Base-by-base conservation (phyloP, 2,797 vertebrate genomes). In the Sitta carolinensis region DNA sequence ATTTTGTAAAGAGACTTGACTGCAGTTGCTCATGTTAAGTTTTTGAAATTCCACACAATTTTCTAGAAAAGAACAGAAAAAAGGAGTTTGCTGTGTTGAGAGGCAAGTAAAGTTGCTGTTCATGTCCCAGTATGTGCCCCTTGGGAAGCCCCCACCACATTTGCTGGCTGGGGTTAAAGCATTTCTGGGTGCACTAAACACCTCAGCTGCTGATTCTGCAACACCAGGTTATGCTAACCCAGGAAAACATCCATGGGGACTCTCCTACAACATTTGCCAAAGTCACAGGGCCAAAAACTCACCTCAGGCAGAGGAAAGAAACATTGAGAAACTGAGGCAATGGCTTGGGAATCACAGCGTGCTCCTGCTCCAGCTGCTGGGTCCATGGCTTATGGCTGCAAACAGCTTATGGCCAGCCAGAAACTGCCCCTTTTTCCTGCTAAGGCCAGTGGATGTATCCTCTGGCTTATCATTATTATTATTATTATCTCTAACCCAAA, bases 21-120 rank as follows among this genome's bases (percentile, higher is more conserved):
- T 99, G 97, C 98, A 98, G 98, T 99, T 99, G 97, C 98, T 99
- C 94, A 98, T 93, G 40, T 99, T 99, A 95, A 99, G 98, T 96
- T 99, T 99, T 93, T 99, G 98, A 97, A 98, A 99, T 97, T 99
- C 99, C 94, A 99, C 98, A 73, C 99, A 99, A 94, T 98, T 98
- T 91, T 99, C 99, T 99, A 93, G 29, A 96, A 97, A 80, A 96
- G 69, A 97, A 95, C 4, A 96, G 81, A 87, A 93, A 92, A 85
- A 23, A 19, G 11, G 11, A 45, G 50, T 80, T 94, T 85, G 32
- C 25, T 90, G 1, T 51, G 67, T 18, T 72, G 75, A 40, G 14
- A 32, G 16, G 13, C 5, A 82, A 76, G 61, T 7, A 54, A 32
- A 62, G 66, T 25, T 85, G 11, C 17, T 30, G 27, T 16, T 19